A percentile compares a stretch with the other conserved stretches of the same genome.
Conservation (phyloP, 2,113 vertebrate species). For the Indri indri region DNA sequence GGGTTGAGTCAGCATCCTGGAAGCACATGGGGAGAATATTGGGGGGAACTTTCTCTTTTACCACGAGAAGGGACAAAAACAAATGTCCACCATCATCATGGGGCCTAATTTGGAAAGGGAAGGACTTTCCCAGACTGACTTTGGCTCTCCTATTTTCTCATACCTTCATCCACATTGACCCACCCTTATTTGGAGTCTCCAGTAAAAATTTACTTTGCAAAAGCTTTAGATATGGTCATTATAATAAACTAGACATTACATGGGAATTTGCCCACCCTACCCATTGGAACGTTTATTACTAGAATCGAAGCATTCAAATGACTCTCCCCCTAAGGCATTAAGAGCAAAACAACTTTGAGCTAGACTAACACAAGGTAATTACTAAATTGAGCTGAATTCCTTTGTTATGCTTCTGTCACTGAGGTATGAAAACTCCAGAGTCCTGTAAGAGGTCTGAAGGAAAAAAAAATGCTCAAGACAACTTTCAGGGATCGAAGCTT, state of each 20-base stretch:
- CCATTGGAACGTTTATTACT: constrained; percentile 25
- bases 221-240: neutral
- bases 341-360: constrained; percentile 41
- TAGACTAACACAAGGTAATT: neutral
- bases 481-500: neutral
- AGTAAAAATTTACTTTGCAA: constrained; percentile 4
- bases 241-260: constrained; percentile 39
- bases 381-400: constrained; percentile 14
- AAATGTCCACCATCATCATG: neutral
- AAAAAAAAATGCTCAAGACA: neutral
- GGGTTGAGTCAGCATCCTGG: neutral
- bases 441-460: neutral
- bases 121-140: neutral
- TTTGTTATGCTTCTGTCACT: neutral
- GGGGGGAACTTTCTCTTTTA: neutral
- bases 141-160: neutral
- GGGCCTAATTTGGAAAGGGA: neutral
- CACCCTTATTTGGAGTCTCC: neutral
- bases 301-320: constrained; percentile 50
- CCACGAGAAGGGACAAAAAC: neutral
- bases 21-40: neutral
- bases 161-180: neutral
- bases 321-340: constrained; percentile 41
- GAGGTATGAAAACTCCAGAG: constrained; percentile 30
- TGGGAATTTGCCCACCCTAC: neutral